Base-by-base conservation (phyloP, 2,888 invertebrate species). In the Hyposoter dolosus region DNA sequence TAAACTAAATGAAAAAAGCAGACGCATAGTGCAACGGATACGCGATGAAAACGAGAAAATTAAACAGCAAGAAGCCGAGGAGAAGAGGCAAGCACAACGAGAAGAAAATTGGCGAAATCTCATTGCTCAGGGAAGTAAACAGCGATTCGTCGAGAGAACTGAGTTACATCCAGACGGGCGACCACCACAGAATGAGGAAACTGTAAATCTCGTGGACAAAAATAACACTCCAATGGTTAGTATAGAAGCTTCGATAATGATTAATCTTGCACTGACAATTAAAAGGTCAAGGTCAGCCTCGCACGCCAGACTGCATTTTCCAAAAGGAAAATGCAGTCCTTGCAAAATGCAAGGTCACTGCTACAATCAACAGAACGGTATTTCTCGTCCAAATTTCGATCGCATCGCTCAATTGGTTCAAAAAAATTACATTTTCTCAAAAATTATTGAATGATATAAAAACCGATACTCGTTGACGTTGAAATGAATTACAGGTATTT, bases 161-260 rank as follows among this genome's bases (percentile, higher is more conserved):
- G 86, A 89, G 79, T 40, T 89, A 23, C 72, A 87, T 68, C 76
- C 86, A 0, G 87, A 87, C 5, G 86, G 85, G 1, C 68, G 56
- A 12, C 69, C 80, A 12, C 60, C 80, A 35, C 32, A 43, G 9
- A 53, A 47, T 7, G 66, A 63, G 19, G 87, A 82, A 23, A 32
- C 47, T 7, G 10, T n/a, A n/a, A 50, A 45, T 53, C n/a, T 75
- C 9, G 19, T 47, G 65, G 15, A 50, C 15, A 53, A 66, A 50
- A 65, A 85, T 56, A 10, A 35, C 12, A 56, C 19, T 4, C 53
- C 12, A 10, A 68, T 43, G 72, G 85, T 83, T 19, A 80, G 85
- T 68, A 28, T 63, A 45, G 19, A 23, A 65, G 32, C 19, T 53
- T 40, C 32, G n/a, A 53, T 65, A 35, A 32, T 17, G 0, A 32